Percentiles rank a stretch among this genome's conserved stretches.
These are phyloP conservation scores for Carettochelys insculpta DNA, from an alignment of 2,113 vertebrate species.

Conservation along the genomic window DNA sequence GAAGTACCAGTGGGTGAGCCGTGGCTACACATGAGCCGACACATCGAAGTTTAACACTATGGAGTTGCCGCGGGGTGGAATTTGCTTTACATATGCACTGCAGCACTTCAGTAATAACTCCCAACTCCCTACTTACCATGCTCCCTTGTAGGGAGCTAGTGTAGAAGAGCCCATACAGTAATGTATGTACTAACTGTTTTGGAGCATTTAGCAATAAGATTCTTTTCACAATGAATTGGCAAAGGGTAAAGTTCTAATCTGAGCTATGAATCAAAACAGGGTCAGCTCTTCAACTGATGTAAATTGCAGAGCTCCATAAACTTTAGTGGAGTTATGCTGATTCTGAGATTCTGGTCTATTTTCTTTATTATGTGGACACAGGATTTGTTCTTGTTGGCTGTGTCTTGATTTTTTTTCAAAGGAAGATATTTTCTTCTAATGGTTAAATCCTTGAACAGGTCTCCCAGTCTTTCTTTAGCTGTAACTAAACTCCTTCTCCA, in stretches of 20 bases:
- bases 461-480: not conserved
- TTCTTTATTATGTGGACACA: not conserved
- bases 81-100: no score
- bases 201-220: not conserved
- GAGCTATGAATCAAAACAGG: not conserved
- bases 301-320: not conserved
- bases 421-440: not conserved
- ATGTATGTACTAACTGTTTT: not conserved
- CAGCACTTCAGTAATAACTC: no score
- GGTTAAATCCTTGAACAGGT: not conserved
- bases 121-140: no score
- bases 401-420: slow-evolving; percentile 2
- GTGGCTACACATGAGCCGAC: no score
- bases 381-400: not conserved
- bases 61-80: no score
- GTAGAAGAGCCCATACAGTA: not conserved
- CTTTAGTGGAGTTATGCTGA: not conserved
- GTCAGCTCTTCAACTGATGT: not conserved
- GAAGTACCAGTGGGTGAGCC: no score
- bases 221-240: rapidly evolving
- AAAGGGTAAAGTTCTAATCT: not conserved
- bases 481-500: not conserved
- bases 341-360: not conserved
- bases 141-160: not conserved
- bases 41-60: no score